Base-by-base conservation (phyloP, 1,140 invertebrate species). In the Euura saliciscinereae region DNA sequence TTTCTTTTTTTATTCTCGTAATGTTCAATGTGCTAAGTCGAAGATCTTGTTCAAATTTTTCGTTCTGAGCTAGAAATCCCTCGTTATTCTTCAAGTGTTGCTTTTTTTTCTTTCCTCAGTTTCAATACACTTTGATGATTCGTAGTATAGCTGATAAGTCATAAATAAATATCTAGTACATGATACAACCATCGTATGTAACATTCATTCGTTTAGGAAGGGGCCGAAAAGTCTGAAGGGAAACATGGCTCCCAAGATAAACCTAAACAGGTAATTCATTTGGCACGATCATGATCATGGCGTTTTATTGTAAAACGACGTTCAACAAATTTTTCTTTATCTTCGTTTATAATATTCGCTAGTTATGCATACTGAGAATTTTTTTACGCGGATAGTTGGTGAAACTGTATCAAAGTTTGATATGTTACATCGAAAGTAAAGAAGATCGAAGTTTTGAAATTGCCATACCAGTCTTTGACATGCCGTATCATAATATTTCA, bases 221-320 rank as follows among this genome's bases (percentile, higher is more conserved):
- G 82, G 80, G 78, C 80, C 77, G 82, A 87, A 81, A 97, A 97
- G 88, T 79, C 80, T 76, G 96, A 98, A 79, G 91, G 96, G 75
- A 97, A 98, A 88, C 94, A 96, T 88, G 95, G 94, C 44, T 91
- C 90, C 43, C 96, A 97, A 87, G 97, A 98, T 81, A 98, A 97
- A 87, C 97, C 97, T 13, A 97, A 96, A 86, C 97, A 98, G 89
- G 84, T 86, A 86, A 86, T 75, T 79, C 77, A 79, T 76, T 80
- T 79, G 77, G 75, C 76, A 80, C 75, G 72, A 70, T 80, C 75
- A 80, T 73, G 74, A 72, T 78, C 51, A 46, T 75, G 51, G 13
- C 51, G 51, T 59, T 59, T 59, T 11, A 6, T 1, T 6, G 51
- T 11, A n/a, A 59, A 59, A 59, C 8, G 13, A 59, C 10, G 13